Evolutionary conservation across 2,113 vertebrate genomes (phyloP), one percentile per base, ranked within the genome.

Genomic region (Coreoperca whiteheadi): DNA sequence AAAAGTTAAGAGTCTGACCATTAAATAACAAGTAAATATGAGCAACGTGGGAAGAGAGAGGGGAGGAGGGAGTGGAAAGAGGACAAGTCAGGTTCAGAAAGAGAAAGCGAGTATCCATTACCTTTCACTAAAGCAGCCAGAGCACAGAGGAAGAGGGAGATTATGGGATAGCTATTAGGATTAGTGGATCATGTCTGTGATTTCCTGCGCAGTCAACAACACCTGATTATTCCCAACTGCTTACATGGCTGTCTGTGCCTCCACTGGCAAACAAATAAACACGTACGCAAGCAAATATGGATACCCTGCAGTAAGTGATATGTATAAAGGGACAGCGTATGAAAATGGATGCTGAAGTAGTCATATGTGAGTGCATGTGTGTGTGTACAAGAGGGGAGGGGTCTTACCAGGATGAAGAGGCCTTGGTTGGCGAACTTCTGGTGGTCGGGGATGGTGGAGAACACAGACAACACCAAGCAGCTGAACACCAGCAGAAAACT

Each of bases 401-500:
- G 32, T 54, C 96, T 96, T 93, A 99, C 98, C 96, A 99, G 95
- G 93, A 99, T 99, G 93, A 99, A 98, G 89, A 99, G 98, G 91
- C 95, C 96, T 92, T 99, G 84, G 83, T 98, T 99, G 95, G 98
- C 96, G 73, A 96, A 2, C 87, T 96, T 95, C 88, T 99, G 97
- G 94, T 98, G 95, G 30, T 97, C 97, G 37, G 97, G 98, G 91
- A 99, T 99, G 94, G 98, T 99, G 92, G 98, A 98, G 95, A 99
- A 98, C 79, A 99, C 98, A 0, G 98, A 99, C 85, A 99, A 95
- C 94, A 99, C 98, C 96, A 99, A 95, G 94, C 98, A 99, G 96
- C 97, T 97, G 95, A 99, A 98, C 90, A 99, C 98, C 12, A 99
- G 97, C 87, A 99, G 91, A 92, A 99, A 99, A 95, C 98, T 99